Conservation (phyloP, 2,888 invertebrate species). For the Spatulosminthurus flaviceps region DNA sequence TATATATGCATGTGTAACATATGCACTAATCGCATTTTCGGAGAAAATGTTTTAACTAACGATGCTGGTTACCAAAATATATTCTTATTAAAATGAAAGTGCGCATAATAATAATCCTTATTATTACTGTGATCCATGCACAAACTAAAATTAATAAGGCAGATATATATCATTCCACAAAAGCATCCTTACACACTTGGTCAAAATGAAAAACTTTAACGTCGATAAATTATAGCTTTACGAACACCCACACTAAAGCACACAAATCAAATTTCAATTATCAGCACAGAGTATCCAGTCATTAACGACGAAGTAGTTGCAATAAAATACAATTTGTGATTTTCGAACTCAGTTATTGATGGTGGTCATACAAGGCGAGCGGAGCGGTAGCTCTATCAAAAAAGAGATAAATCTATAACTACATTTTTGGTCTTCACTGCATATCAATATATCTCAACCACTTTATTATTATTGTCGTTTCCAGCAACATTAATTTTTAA, state of each 20-base stretch:
- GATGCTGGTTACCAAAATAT: constrained; percentile 6
- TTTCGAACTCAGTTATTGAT: neutral
- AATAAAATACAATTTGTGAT: neutral
- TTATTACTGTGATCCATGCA: constrained; percentile 31
- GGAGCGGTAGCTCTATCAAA: neutral
- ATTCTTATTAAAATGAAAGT: constrained; percentile 10
- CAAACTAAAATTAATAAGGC: constrained; percentile 29
- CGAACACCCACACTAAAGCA: neutral
- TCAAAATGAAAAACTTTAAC: neutral
- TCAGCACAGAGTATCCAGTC: neutral
- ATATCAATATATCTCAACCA: neutral
- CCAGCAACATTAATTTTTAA: neutral
- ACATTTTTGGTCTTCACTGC: neutral
- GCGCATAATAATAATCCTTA: constrained; percentile 12
- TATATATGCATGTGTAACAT: neutral
- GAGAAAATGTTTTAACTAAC: neutral
- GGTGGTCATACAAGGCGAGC: neutral
- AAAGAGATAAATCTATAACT: neutral
- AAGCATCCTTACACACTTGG: neutral
- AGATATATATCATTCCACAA: neutral
- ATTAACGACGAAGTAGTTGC: neutral
- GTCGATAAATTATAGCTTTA: neutral
- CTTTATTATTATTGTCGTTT: constrained; percentile 10
- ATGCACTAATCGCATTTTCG: neutral
- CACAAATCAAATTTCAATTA: neutral